Evolutionary conservation across 2,888 invertebrate species (phyloP), one percentile per base, ranked within the genome.

Genomic region (Dicyrtomina minuta): DNA sequence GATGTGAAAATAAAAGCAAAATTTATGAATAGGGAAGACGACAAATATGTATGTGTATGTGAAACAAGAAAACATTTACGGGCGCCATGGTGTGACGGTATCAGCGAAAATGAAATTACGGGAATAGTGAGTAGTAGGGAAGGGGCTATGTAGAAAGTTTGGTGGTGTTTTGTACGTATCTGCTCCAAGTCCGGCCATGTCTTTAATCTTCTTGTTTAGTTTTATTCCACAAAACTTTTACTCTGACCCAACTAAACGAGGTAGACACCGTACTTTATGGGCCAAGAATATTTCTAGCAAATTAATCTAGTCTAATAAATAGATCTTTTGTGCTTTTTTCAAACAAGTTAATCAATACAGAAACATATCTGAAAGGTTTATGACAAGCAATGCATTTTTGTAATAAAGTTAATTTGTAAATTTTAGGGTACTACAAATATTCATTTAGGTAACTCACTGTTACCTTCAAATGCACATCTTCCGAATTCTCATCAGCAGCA

Each of bases 401-500:
- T n/a, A n/a, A n/a, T n/a, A n/a, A n/a, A n/a, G n/a, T n/a, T n/a
- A n/a, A n/a, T n/a, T n/a, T n/a, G n/a, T 51, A 13, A 51, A 17
- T 51, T 51, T 17, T 51, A 20, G 33, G 33, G 33, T 8, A 33
- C 4, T 33, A 8, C 4, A 33, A 33, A 33, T 33, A 3, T 33
- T 5, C 33, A 33, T 33, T 33, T 33, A 33, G 33, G 33, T 5
- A 33, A 33, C 33, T 5, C 33, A 8, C 4, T 33, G 44, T 33
- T 68, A 33, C 46, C 60, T 4, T 20, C 64, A 20, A 46, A 33
- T 59, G 24, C 60, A 33, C 60, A 60, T 5, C n/a, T 60, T 24
- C 68, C 60, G 20, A 46, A 58, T 46, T 46, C 59, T 17, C 68
- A 68, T n/a, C 53, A n/a, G 65, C 59, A 67, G 24, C 46, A 43